Percentiles rank a stretch among this genome's conserved stretches.
Evolutionary conservation across 2,888 invertebrate species (phyloP).

Genomic region (Mesorhabditis spiculigera): DNA sequence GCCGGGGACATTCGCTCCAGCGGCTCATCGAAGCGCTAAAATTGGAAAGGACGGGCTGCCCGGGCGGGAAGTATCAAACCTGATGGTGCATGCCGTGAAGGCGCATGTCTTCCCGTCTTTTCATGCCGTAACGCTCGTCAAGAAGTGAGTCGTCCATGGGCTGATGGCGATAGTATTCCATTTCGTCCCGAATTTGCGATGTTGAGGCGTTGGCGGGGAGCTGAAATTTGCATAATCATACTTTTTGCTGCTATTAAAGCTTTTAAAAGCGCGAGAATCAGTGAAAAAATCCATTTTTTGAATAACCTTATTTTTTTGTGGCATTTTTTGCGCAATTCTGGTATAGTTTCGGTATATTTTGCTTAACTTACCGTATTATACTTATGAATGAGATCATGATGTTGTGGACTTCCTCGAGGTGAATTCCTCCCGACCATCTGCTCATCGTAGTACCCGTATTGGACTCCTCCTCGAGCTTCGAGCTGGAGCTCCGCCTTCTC

Average conservation of each 20-base stretch:
- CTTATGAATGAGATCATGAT: constrained; percentile 64
- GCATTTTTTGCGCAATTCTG: neutral
- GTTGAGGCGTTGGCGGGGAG: constrained; percentile 83
- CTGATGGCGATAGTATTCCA: constrained; percentile 34
- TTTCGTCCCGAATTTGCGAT: constrained; percentile 68
- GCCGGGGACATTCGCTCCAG: constrained; percentile 49
- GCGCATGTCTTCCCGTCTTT: constrained; percentile 65
- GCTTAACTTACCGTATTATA: constrained; percentile 78
- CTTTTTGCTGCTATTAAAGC: neutral
- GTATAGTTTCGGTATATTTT: neutral
- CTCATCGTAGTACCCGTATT: constrained; percentile 25
- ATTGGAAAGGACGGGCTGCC: neutral
- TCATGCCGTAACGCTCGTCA: constrained; percentile 62
- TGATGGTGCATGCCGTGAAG: constrained; percentile 73
- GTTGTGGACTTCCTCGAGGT: constrained; percentile 36
- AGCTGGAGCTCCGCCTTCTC: constrained; percentile 95
- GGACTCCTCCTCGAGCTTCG: constrained; percentile 69
- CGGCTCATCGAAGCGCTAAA: constrained; percentile 19
- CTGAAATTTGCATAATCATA: constrained; percentile 17
- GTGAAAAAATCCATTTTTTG: no score
- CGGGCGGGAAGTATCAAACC: no score
- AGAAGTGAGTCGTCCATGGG: constrained; percentile 38
- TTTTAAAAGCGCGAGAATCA: neutral
- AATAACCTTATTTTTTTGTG: no score
- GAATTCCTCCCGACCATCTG: constrained; percentile 33